Percentiles rank a stretch among this genome's conserved stretches.
These are phyloP conservation scores for Saturnia pavonia DNA, from an alignment of 2,888 invertebrate species.

Conservation along the genomic window DNA sequence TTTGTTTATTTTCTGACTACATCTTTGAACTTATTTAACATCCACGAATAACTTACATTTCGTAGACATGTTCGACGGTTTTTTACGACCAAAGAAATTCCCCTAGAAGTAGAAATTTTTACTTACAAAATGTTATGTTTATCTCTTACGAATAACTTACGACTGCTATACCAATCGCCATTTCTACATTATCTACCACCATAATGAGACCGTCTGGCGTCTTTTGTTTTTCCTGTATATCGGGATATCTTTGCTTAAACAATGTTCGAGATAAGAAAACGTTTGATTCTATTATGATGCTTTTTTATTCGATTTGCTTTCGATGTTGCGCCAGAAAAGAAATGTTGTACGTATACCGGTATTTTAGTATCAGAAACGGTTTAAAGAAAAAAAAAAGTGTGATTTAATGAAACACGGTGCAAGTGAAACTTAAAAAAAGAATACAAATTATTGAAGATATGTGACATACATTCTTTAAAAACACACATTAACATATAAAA, in stretches of 20 bases:
- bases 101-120: not conserved
- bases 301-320: not conserved
- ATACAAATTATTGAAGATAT: too few species aligned
- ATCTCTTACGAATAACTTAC: not conserved
- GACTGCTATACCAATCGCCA: not conserved
- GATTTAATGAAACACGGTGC: too few species aligned
- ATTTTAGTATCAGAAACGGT: not conserved
- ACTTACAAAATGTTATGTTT: not conserved
- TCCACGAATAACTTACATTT: not conserved
- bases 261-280: conserved; percentile 26
- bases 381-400: not conserved
- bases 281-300: conserved; percentile 26
- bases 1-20: not conserved
- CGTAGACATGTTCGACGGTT: not conserved
- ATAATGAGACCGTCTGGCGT: conserved; percentile 24
- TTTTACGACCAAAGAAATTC: conserved; percentile 6
- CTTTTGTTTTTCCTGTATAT: conserved; percentile 26
- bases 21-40: not conserved
- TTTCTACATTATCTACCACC: conserved; percentile 6
- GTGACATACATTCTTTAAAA: too few species aligned
- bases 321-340: not conserved
- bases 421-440: too few species aligned
- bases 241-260: conserved; percentile 20
- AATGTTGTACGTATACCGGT: not conserved
- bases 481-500: too few species aligned